Evolutionary conservation across 1,140 invertebrate species (phyloP).

Genomic region (Paralvinella palmiformis): DNA sequence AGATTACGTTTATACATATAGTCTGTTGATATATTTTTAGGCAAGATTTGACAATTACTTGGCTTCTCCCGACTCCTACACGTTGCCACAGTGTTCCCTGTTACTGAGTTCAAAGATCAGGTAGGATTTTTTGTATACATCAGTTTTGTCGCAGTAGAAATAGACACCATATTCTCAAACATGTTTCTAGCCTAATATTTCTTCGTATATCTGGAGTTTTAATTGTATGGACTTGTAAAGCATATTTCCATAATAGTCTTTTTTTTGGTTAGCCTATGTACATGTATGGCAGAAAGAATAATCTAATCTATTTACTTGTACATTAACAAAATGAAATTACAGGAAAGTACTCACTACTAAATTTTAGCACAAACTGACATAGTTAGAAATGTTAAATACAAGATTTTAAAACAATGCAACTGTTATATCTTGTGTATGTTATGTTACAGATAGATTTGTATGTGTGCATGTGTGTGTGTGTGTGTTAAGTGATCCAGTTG

Average conservation of each 20-base stretch:
- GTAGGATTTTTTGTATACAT: slow-evolving; percentile 22
- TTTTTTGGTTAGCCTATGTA: background rate
- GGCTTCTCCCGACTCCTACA: slow-evolving; percentile 69
- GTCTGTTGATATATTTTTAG: slow-evolving; percentile 46
- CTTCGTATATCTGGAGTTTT: background rate
- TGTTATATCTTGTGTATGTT: background rate
- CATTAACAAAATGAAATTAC: too few relatives aligned
- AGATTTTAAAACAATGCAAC: background rate
- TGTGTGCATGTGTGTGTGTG: background rate
- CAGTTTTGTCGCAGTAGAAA: background rate
- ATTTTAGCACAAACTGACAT: background rate
- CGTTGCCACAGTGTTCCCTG: slow-evolving; percentile 78
- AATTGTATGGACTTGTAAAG: background rate
- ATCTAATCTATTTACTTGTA: too few relatives aligned
- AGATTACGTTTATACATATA: background rate
- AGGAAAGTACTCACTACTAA: too few relatives aligned
- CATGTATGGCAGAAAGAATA: background rate
- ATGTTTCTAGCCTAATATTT: background rate
- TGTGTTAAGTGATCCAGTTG: background rate
- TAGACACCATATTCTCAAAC: background rate
- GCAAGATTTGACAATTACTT: slow-evolving; percentile 72
- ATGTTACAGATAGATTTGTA: background rate
- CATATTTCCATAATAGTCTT: background rate
- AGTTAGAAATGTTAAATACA: background rate
- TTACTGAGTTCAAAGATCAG: slow-evolving; percentile 66